Evolutionary conservation across 2,113 vertebrate genomes (phyloP).

Genomic region (Setophaga kirtlandii): DNA sequence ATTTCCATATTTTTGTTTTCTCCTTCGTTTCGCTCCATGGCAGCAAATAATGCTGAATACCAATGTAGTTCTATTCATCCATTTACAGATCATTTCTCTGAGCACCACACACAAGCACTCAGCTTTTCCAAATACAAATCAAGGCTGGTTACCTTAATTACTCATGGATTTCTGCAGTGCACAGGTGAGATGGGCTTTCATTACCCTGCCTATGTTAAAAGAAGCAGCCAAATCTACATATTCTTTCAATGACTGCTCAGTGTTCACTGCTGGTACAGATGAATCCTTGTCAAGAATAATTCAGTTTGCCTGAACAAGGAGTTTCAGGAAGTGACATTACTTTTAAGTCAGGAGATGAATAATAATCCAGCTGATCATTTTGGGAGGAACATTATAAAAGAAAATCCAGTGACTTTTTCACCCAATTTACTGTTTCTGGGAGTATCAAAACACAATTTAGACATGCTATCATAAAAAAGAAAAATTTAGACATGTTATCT

Average conservation of each 20-base stretch:
- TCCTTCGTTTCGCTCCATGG: neutral
- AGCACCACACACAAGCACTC: neutral
- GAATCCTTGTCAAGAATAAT: constrained; percentile 54
- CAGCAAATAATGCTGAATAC: constrained; percentile 31
- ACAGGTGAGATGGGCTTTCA: constrained; percentile 5
- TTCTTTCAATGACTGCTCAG: constrained; percentile 5
- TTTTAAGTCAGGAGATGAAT: constrained; percentile 56
- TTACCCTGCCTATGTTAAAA: neutral
- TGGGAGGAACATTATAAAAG: constrained; percentile 9
- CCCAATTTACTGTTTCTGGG: neutral
- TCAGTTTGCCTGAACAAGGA: constrained; percentile 51
- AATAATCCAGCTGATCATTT: constrained; percentile 37
- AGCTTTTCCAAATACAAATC: constrained; percentile 39
- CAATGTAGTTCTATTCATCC: neutral
- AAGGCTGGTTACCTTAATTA: constrained; percentile 48
- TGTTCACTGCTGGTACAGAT: neutral
- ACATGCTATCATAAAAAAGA: constrained; percentile 40
- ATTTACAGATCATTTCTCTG: constrained; percentile 41
- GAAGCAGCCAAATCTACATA: constrained; percentile 20
- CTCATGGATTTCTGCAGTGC: constrained; percentile 17
- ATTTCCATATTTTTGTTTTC: constrained; percentile 68
- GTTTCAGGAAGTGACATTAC: constrained; percentile 44
- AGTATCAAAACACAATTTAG: neutral
- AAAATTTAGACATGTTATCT: neutral
- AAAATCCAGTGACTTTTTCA: constrained; percentile 23